Evolutionary conservation across 2,888 invertebrate genomes (phyloP), one percentile per base, ranked within the genome.

Genomic region (Blastobasis lacticolella): DNA sequence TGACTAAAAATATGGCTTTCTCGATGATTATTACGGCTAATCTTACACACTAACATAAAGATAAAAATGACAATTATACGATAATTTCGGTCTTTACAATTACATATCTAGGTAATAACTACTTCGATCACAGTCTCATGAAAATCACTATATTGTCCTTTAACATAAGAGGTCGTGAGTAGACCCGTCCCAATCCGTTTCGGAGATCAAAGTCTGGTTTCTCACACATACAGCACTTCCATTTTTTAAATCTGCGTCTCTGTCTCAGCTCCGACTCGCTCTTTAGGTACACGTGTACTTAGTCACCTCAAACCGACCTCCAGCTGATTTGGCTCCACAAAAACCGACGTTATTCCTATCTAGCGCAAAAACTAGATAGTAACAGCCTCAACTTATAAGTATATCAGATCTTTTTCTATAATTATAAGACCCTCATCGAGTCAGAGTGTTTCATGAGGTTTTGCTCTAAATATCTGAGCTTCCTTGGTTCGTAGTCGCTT

Each of bases 51-150:
- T 23, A 23, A 23, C 23, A 23, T 23, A 23, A 23, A 23, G 23
- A 23, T 23, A 23, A 23, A 23, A 23, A 23, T 23, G 23, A 23
- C 23, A 23, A 23, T 23, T 23, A 23, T 23, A 23, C 23, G 23
- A 23, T 23, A 23, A 23, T 23, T 23, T 1, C 23, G 23, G 2
- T 23, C 23, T 23, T 23, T 23, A 23, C 23, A 23, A 23, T 23
- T 23, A 23, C 23, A 23, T 23, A 23, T 23, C 23, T 23, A 23
- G 23, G 23, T 23, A 23, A 23, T 23, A 23, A 23, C 71, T 80
- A 81, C 68, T 64, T 76, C 75, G 76, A 75, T 84, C 84, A 86
- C 85, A 86, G 85, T 86, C 81, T 85, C 78, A 71, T 68, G 73
- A 66, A 77, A 77, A 79, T 81, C 78, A 81, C 81, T 77, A 73